phyloP scores from a whole-genome alignment of 2,113 vertebrate genomes.

The Barbus barbus region DNA sequence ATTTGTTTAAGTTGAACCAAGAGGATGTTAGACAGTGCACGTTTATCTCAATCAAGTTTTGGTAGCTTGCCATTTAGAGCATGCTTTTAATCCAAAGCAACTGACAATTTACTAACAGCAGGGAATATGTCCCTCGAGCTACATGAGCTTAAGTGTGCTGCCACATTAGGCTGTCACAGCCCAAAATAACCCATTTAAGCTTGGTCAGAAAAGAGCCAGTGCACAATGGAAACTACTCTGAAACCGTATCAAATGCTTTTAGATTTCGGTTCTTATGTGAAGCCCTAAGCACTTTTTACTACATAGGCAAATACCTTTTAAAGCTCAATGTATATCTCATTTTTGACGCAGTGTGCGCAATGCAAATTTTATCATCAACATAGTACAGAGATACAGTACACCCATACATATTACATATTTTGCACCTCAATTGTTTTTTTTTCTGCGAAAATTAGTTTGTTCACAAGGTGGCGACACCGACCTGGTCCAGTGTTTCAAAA shows the following conservation, averaged over 20 bases:
- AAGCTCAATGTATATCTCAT: background rate
- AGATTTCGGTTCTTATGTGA: background rate
- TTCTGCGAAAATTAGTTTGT: background rate
- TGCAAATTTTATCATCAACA: background rate
- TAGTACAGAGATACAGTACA: background rate
- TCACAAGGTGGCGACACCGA: background rate
- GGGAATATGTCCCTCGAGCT: conserved; percentile 21
- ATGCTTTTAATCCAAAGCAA: conserved; percentile 18
- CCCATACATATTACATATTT: background rate
- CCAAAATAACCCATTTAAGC: conserved; percentile 13
- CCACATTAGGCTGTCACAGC: conserved; percentile 3
- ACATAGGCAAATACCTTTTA: background rate
- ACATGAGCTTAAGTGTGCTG: conserved; percentile 15
- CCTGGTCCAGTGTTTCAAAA: background rate
- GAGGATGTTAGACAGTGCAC: background rate
- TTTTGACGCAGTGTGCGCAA: background rate
- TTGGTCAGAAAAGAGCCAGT: background rate
- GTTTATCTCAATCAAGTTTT: conserved; percentile 11
- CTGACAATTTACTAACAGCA: conserved; percentile 19
- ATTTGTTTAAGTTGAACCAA: background rate
- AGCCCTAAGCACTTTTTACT: background rate
- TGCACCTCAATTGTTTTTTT: background rate
- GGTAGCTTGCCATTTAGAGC: background rate
- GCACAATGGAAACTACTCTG: background rate
- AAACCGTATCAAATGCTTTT: background rate